Percentiles rank a stretch among this genome's conserved stretches.
phyloP scores from a whole-genome alignment of 2,888 invertebrate species.

The Xiphydria camelus region DNA sequence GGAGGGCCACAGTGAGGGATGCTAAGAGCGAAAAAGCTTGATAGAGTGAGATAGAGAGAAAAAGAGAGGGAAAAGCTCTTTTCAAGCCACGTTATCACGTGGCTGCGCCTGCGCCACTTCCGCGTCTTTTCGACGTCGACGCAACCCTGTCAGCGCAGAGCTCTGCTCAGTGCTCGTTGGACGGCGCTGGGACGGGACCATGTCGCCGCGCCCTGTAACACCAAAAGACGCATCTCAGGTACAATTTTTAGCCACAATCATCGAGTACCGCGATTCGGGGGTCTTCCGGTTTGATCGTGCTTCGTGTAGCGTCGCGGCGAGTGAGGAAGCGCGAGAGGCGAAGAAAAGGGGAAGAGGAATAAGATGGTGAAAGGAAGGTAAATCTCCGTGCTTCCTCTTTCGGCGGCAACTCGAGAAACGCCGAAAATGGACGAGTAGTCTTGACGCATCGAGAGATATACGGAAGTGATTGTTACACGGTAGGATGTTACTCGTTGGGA shows the following conservation, averaged over 20 bases:
- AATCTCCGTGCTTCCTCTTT: no score
- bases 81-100: background rate
- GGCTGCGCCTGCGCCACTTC: slow-evolving; percentile 28
- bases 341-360: background rate
- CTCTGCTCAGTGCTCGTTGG: slow-evolving; percentile 53
- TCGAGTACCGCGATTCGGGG: slow-evolving; percentile 13
- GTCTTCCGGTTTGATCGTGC: slow-evolving; percentile 7
- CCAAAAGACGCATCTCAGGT: slow-evolving; percentile 51
- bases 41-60: slow-evolving; percentile 7
- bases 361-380: slow-evolving; percentile 10
- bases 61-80: slow-evolving; percentile 8
- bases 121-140: slow-evolving; percentile 53
- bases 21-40: slow-evolving; percentile 1
- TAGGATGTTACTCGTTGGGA: no score
- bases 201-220: slow-evolving; percentile 54
- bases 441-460: background rate
- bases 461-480: no score
- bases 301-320: no score
- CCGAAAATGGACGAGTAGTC: background rate
- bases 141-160: slow-evolving; percentile 52
- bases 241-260: slow-evolving; percentile 22
- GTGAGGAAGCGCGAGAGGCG: slow-evolving; percentile 1
- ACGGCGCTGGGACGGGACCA: slow-evolving; percentile 55
- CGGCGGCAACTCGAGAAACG: slow-evolving; percentile 4
- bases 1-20: background rate